These are phyloP conservation scores for Helleia helle DNA, from an alignment of 2,888 invertebrate genomes.

Conservation along the genomic window DNA sequence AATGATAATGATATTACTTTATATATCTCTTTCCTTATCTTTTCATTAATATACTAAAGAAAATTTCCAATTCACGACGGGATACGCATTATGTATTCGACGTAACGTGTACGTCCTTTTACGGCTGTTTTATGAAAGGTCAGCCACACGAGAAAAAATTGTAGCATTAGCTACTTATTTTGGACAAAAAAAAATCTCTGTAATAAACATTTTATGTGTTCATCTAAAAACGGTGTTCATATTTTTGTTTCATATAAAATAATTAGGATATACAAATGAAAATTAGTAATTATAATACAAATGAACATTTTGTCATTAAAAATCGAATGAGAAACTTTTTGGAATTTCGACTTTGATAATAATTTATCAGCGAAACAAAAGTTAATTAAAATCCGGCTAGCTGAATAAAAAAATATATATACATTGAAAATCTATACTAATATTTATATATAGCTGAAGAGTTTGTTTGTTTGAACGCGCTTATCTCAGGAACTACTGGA, in stretches of 20 bases:
- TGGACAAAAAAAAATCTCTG: too few species aligned
- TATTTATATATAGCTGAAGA: too few species aligned
- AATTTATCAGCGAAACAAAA: constrained; percentile 2
- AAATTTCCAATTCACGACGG: not conserved
- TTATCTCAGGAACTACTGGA: too few species aligned
- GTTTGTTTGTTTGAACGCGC: too few species aligned
- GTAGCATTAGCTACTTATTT: not conserved
- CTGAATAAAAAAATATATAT: too few species aligned
- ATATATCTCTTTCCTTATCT: not conserved
- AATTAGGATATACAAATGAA: too few species aligned
- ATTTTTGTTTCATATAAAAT: too few species aligned
- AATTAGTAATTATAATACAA: too few species aligned
- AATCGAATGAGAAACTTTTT: not conserved
- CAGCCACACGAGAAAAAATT: not conserved
- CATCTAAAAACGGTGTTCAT: not conserved
- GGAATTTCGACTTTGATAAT: not conserved
- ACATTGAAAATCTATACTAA: too few species aligned
- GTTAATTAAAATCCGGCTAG: constrained; percentile 1
- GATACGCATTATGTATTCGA: not conserved
- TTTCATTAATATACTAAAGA: not conserved
- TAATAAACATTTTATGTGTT: not conserved
- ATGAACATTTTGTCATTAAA: not conserved
- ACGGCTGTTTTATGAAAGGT: constrained; percentile 1
- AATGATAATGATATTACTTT: not conserved
- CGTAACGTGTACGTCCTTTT: not conserved